A percentile compares a stretch with the other conserved stretches of the same genome.
These are phyloP conservation scores for Cantharis rufa DNA, from an alignment of 2,888 invertebrate species.

Conservation along the genomic window DNA sequence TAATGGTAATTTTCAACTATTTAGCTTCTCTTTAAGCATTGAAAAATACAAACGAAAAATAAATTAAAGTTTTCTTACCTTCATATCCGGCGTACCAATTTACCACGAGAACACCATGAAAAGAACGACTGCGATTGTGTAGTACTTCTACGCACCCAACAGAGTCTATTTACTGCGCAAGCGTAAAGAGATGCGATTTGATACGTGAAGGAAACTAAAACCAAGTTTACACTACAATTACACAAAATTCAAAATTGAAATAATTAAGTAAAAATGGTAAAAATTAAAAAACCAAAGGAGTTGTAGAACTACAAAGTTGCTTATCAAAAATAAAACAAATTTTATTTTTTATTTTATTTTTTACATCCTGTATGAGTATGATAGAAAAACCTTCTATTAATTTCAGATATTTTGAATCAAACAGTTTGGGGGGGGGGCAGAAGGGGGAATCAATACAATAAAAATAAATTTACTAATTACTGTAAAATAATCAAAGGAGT, in stretches of 20 bases:
- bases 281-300: no score
- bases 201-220: background rate
- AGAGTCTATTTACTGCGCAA: background rate
- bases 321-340: no score
- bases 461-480: no score
- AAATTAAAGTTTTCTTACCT: background rate
- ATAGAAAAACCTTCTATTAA: no score
- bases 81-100: background rate
- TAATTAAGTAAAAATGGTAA: no score
- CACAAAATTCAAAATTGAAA: background rate
- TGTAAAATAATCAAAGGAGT: no score
- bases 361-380: no score
- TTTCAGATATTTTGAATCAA: no score
- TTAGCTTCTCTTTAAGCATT: background rate
- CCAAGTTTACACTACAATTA: background rate
- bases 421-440: no score
- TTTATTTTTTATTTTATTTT: no score
- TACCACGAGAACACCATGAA: background rate
- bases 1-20: background rate
- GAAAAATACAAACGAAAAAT: background rate
- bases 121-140: background rate
- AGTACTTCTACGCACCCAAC: background rate
- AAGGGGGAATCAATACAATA: no score
- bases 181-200: background rate
- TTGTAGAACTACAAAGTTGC: no score